Base-by-base conservation (phyloP, 2,888 invertebrate species). In the Drosophila multiciliata region DNA sequence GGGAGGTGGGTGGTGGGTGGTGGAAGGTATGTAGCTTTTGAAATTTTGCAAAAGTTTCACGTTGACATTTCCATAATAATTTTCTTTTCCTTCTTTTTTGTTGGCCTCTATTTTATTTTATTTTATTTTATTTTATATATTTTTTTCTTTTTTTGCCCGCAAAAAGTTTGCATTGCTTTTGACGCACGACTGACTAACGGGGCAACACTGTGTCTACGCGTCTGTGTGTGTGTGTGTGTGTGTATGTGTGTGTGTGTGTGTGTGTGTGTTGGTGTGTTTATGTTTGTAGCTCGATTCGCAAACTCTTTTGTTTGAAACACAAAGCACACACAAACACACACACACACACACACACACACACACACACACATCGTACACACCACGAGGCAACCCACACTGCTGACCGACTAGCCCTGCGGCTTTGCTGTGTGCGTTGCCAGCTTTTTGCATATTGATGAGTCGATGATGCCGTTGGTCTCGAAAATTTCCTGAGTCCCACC, bases 11-110 rank as follows among this genome's bases (percentile, higher is more conserved):
- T 3, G 0, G 5, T 9, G 57, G 3, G 4, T 0, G 15, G 7
- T 20, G 0, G 42, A 11, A 40, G 32, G 40, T n/a, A 42, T 42
- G 78, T 73, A 60, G 76, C 70, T 74, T 72, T 68, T 66, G 68
- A 79, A 86, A 65, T 86, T 86, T 78, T 73, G 87, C 70, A 89
- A 87, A 89, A 85, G 69, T 87, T 87, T 85, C 83, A 82, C 85
- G 88, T 89, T 87, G 86, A 87, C 89, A 87, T 87, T 87, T 87
- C 87, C 86, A 87, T 89, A 85, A 89, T 87, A 87, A 87, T 87
- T 86, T 81, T 82, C 77, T 73, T 77, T 74, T 75, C 74, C 79
- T 83, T 79, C 48, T 62, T 38, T 45, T 8, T 48, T 48, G 50
- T 48, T 48, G 6, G 32, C 8, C 15, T 45, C 20, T 45, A n/a